These are phyloP conservation scores for Drosophila subquinaria DNA, from an alignment of 2,888 invertebrate genomes.

Conservation along the genomic window DNA sequence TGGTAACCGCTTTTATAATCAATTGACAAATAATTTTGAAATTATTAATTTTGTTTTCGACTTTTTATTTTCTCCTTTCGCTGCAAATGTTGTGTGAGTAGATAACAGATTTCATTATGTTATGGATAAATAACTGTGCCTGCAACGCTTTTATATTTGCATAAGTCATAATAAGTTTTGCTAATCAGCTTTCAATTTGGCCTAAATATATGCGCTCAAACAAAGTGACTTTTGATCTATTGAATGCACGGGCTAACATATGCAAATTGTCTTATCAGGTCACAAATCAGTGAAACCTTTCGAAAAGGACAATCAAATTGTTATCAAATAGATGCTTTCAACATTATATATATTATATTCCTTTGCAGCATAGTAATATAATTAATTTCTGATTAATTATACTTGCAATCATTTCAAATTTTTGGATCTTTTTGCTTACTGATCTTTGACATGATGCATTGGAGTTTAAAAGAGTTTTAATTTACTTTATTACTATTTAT, in stretches of 20 bases:
- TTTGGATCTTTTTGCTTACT: too few relatives aligned
- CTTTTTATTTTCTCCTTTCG: neutral
- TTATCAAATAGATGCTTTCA: neutral
- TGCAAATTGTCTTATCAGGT: constrained; percentile 27
- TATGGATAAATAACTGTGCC: constrained; percentile 5
- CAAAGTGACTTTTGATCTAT: constrained; percentile 22
- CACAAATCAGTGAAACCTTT: constrained; percentile 19
- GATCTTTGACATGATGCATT: too few relatives aligned
- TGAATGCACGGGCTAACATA: constrained; percentile 30
- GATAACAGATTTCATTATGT: constrained; percentile 11
- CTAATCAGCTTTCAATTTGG: constrained; percentile 24
- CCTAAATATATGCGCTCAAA: constrained; percentile 26
- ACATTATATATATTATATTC: neutral
- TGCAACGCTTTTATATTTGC: constrained; percentile 25
- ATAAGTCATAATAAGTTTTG: constrained; percentile 19
- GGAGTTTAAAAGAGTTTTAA: neutral
- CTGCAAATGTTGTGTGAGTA: neutral
- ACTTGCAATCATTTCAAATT: too few relatives aligned
- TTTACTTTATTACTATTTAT: neutral
- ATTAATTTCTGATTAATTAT: neutral
- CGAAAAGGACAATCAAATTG: constrained; percentile 3
- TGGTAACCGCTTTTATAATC: neutral
- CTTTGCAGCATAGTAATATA: neutral
- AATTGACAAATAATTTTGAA: neutral
- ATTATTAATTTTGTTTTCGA: constrained; percentile 1